These are phyloP conservation scores for Pterocles burchelli DNA, from an alignment of 2,113 vertebrate genomes.

Conservation along the genomic window DNA sequence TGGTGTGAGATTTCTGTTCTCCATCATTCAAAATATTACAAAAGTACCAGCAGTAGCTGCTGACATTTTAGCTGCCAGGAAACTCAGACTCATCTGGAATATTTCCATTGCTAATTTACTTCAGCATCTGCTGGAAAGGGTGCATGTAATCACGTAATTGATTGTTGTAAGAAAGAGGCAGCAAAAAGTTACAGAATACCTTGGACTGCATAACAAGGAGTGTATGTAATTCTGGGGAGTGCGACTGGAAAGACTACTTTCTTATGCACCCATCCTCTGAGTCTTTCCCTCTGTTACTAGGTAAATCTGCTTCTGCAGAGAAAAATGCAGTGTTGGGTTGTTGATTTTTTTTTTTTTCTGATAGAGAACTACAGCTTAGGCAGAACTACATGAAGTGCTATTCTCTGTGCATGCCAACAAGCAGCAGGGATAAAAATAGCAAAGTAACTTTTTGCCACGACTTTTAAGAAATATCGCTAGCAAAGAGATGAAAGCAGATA, in stretches of 20 bases:
- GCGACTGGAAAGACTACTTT: accelerated
- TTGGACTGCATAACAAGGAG: background rate
- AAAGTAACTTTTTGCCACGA: background rate
- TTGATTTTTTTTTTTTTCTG: background rate
- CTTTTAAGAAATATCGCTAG: background rate
- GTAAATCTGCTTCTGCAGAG: background rate
- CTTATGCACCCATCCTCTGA: background rate
- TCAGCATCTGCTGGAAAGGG: background rate
- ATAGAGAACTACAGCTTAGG: background rate
- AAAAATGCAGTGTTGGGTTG: background rate
- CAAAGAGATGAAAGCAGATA: background rate
- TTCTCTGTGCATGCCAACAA: background rate
- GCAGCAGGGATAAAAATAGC: background rate
- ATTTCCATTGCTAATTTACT: background rate
- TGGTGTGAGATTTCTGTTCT: background rate
- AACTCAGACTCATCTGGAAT: background rate
- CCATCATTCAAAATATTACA: background rate
- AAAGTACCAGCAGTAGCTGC: background rate
- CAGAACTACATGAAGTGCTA: background rate
- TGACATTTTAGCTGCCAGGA: background rate
- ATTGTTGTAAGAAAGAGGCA: background rate
- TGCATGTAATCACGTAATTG: accelerated
- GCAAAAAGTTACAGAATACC: background rate
- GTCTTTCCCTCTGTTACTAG: background rate
- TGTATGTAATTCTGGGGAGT: accelerated